Evolutionary conservation across 2,113 vertebrate genomes (phyloP).

Genomic region (Callaeas wilsoni): DNA sequence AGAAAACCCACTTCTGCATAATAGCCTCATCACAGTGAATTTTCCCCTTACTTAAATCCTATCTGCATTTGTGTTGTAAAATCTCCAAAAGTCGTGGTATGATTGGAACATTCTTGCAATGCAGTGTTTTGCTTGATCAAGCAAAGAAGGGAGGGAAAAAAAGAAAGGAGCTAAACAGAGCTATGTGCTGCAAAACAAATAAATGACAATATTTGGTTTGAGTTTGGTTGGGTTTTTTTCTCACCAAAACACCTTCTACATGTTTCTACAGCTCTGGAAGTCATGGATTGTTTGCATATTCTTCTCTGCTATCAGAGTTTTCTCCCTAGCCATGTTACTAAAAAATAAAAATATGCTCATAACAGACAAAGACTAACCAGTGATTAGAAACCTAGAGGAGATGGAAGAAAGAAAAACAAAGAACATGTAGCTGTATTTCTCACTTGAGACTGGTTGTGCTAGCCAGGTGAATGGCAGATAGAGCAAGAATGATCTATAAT

Average conservation of each 20-base stretch:
- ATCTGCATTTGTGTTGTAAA: conserved; percentile 2
- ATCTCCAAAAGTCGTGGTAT: neutral
- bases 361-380: neutral
- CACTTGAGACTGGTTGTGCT: neutral
- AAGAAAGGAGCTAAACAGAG: neutral
- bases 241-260: neutral
- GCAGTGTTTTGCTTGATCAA: neutral
- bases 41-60: neutral
- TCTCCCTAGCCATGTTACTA: fast-evolving
- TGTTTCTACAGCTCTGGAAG: neutral
- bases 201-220: neutral
- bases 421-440: neutral
- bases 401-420: neutral
- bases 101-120: neutral
- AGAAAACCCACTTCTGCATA: conserved; percentile 25
- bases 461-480: neutral
- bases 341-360: neutral
- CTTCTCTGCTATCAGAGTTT: neutral
- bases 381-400: neutral
- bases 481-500: neutral
- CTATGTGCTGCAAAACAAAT: neutral
- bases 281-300: neutral
- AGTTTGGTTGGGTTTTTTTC: neutral
- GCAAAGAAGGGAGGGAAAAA: neutral
- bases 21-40: conserved; percentile 13